These are phyloP conservation scores for Trisateles emortualis DNA, from an alignment of 2,888 invertebrate species.

Conservation along the genomic window DNA sequence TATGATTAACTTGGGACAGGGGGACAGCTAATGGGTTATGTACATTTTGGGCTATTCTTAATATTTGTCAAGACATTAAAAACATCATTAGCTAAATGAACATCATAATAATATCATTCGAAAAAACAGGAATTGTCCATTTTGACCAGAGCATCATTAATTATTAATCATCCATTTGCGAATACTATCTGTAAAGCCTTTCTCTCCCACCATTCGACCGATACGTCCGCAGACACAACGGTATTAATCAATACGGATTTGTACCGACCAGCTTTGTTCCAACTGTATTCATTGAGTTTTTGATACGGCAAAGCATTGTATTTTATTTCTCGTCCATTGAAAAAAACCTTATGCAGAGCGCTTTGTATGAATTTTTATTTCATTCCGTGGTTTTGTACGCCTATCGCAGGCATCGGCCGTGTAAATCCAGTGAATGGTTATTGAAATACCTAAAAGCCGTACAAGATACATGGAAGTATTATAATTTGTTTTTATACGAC, in stretches of 20 bases:
- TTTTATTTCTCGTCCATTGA: not conserved
- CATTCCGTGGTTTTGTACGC: not conserved
- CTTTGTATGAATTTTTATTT: not conserved
- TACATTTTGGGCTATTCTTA: too few relatives aligned
- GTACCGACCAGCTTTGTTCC: not conserved
- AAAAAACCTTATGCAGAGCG: not conserved
- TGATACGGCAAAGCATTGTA: not conserved
- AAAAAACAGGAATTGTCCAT: too few relatives aligned
- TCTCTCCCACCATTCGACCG: not conserved
- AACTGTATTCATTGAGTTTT: conserved; percentile 1
- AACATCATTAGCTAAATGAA: too few relatives aligned
- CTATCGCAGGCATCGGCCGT: too few relatives aligned
- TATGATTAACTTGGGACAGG: too few relatives aligned
- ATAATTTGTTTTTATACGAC: too few relatives aligned
- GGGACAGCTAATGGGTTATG: too few relatives aligned
- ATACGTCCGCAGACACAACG: not conserved
- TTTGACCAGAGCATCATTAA: not conserved
- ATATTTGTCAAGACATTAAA: too few relatives aligned
- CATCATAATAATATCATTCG: too few relatives aligned
- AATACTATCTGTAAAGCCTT: not conserved
- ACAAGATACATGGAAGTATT: too few relatives aligned
- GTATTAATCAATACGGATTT: conserved; percentile 11
- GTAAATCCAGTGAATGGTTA: too few relatives aligned
- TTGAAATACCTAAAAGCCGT: too few relatives aligned
- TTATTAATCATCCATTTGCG: not conserved